phyloP scores from a whole-genome alignment of 2,113 vertebrate genomes.

The Urocynchramus pylzowi region DNA sequence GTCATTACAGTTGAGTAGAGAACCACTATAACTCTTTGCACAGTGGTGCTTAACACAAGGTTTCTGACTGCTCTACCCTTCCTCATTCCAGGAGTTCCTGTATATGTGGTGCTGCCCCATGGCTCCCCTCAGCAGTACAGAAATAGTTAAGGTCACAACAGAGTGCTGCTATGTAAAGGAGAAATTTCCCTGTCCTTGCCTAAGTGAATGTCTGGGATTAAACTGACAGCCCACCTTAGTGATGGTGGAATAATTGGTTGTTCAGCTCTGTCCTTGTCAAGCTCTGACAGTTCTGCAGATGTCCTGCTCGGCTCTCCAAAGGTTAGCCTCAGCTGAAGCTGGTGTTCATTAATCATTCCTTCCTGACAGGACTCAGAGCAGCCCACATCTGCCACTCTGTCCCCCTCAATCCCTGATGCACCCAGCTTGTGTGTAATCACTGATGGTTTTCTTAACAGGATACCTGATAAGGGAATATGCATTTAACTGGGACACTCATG shows the following conservation, averaged over 20 bases:
- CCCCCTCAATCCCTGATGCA: slow-evolving; percentile 86
- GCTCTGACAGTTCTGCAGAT: slow-evolving; percentile 99
- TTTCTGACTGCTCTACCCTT: not conserved
- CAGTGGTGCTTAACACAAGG: not conserved
- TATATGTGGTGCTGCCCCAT: not conserved
- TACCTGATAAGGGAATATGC: slow-evolving; percentile 18
- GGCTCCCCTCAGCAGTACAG: not conserved
- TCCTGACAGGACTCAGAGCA: slow-evolving; percentile 96
- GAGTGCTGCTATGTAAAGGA: slow-evolving; percentile 87
- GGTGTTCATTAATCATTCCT: slow-evolving; percentile 99
- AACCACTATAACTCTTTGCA: not conserved
- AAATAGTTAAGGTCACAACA: slow-evolving; percentile 77
- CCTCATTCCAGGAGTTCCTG: not conserved
- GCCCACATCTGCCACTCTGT: slow-evolving; percentile 95
- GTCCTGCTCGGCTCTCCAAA: slow-evolving; percentile 99
- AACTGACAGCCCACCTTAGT: slow-evolving; percentile 99
- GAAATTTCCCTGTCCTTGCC: slow-evolving; percentile 99
- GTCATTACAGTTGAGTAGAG: not conserved
- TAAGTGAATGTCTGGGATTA: slow-evolving; percentile 99
- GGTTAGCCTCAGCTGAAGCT: slow-evolving; percentile 98
- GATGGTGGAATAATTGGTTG: slow-evolving; percentile 99
- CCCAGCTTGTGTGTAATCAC: slow-evolving; percentile 76
- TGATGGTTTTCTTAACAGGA: slow-evolving; percentile 46
- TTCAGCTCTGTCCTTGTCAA: slow-evolving; percentile 99
- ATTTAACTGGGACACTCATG: not conserved